Evolutionary conservation across 2,888 invertebrate genomes (phyloP).

Genomic region (Spodoptera exigua): DNA sequence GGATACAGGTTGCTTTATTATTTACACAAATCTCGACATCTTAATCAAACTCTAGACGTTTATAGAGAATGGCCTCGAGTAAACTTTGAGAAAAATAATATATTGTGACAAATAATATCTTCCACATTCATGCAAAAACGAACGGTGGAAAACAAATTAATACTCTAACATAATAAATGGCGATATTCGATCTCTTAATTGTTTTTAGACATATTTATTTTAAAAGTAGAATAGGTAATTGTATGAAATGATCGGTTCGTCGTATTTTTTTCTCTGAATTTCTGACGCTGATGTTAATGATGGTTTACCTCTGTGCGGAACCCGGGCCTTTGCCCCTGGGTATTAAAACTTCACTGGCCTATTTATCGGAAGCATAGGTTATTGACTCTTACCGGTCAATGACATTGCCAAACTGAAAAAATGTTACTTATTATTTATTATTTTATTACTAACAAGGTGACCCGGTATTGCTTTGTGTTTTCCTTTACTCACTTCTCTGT

Average conservation of each 20-base stretch:
- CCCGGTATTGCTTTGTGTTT: constrained; percentile 8
- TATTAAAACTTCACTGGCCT: constrained; percentile 54
- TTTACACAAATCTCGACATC: too few relatives aligned
- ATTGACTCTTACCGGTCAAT: constrained; percentile 56
- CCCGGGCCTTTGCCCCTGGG: constrained; percentile 41
- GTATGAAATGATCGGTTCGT: constrained; percentile 9
- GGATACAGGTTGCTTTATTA: too few relatives aligned
- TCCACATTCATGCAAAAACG: too few relatives aligned
- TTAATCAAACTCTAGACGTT: background rate
- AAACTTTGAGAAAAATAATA: constrained; percentile 17
- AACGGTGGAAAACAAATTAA: constrained; percentile 1
- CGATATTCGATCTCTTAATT: constrained; percentile 11
- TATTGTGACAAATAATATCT: background rate
- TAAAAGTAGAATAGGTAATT: constrained; percentile 26
- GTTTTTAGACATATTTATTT: constrained; percentile 17
- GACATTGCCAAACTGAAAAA: constrained; percentile 36
- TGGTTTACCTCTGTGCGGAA: constrained; percentile 6
- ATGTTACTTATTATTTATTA: constrained; percentile 1
- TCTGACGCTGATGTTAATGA: constrained; percentile 22
- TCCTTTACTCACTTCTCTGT: constrained; percentile 5
- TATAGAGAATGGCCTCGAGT: constrained; percentile 13
- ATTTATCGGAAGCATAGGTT: constrained; percentile 57
- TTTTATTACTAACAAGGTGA: constrained; percentile 18
- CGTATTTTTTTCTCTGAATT: constrained; percentile 14
- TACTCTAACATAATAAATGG: constrained; percentile 5